Conservation (phyloP, 1,140 invertebrate species). For the Chironomus tepperi region DNA sequence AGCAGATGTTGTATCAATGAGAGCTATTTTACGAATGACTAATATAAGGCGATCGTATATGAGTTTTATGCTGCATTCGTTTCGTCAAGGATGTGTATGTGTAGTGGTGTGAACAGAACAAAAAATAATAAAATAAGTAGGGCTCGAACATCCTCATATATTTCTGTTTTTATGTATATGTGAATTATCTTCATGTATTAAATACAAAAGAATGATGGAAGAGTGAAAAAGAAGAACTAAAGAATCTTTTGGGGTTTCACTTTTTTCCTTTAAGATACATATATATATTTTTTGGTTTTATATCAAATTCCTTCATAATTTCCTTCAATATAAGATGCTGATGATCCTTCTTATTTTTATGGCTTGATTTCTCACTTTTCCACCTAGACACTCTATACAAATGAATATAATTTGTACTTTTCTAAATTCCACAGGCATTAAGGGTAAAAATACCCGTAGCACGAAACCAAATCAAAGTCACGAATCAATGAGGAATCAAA, state of each 20-base stretch:
- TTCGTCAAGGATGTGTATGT: slow-evolving; percentile 6
- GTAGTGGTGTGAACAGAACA: background rate
- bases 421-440: too few relatives aligned
- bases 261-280: background rate
- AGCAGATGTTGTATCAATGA: slow-evolving; percentile 12
- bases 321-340: background rate
- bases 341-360: background rate
- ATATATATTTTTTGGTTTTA: background rate
- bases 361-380: background rate
- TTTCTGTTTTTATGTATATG: background rate
- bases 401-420: too few relatives aligned
- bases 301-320: slow-evolving; percentile 9
- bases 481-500: too few relatives aligned
- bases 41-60: slow-evolving; percentile 8
- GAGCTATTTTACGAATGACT: slow-evolving; percentile 7
- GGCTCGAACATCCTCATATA: background rate
- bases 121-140: background rate
- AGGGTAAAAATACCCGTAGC: too few relatives aligned
- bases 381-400: background rate
- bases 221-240: background rate
- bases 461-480: too few relatives aligned
- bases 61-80: slow-evolving; percentile 6
- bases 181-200: background rate
- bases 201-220: background rate
- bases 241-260: slow-evolving; percentile 6